phyloP scores from a whole-genome alignment of 2,797 vertebrate species.

The Picus viridis region DNA sequence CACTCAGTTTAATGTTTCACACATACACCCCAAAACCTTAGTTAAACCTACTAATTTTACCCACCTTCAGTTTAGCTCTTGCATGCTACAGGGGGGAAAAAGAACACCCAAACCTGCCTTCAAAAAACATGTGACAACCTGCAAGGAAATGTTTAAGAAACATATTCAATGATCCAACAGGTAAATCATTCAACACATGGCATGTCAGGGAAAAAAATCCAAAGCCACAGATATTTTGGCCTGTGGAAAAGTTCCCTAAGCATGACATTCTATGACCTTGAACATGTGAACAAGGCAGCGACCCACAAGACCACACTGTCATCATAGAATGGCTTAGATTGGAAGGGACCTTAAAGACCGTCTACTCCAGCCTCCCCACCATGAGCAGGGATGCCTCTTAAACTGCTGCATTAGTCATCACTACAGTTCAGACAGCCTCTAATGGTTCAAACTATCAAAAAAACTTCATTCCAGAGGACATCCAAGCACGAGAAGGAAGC shows the following conservation, averaged over 20 bases:
- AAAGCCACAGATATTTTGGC: background rate
- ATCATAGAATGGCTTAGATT: too few relatives aligned
- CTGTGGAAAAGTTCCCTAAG: background rate
- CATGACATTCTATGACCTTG: background rate
- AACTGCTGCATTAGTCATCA: background rate
- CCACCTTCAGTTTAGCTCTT: background rate
- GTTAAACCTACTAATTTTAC: background rate
- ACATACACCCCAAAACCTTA: background rate
- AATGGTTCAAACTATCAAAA: background rate
- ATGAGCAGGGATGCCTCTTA: too few relatives aligned
- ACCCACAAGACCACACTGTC: accelerated
- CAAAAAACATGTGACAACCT: background rate
- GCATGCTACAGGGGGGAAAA: background rate
- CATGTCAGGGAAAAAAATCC: background rate
- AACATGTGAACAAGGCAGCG: background rate
- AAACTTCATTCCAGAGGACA: background rate
- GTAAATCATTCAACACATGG: background rate
- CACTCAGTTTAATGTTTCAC: background rate
- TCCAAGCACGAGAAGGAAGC: background rate
- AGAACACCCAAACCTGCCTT: background rate
- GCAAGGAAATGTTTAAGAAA: background rate
- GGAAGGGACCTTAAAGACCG: too few relatives aligned
- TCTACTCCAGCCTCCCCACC: too few relatives aligned
- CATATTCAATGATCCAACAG: background rate
- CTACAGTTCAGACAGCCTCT: background rate